Evolutionary conservation across 2,797 vertebrate genomes (phyloP).

Genomic region (Pseudomugil gertrudae): DNA sequence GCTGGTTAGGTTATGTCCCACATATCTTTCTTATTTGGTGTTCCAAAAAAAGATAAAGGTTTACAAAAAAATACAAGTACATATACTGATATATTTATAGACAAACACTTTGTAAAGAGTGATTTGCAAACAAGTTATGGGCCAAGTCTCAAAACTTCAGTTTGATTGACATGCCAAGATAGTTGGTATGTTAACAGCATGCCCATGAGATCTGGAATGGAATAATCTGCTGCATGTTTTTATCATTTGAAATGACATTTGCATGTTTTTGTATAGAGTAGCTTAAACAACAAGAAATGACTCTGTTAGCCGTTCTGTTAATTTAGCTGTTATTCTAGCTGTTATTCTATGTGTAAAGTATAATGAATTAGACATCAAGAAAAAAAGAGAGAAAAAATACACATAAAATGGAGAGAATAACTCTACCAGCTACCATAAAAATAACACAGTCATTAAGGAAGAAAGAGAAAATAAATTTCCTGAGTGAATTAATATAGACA

Average conservation of each 20-base stretch:
- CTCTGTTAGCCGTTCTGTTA: background rate
- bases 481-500: conserved; percentile 54
- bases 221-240: background rate
- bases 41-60: too few relatives aligned
- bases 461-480: conserved; percentile 47
- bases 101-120: too few relatives aligned
- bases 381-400: background rate
- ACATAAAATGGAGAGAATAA: conserved; percentile 20
- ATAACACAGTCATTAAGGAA: conserved; percentile 46
- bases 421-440: conserved; percentile 42
- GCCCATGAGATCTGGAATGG: too few relatives aligned
- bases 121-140: too few relatives aligned
- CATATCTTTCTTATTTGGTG: too few relatives aligned
- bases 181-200: too few relatives aligned
- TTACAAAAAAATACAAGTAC: too few relatives aligned
- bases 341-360: background rate
- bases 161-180: too few relatives aligned
- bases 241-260: background rate
- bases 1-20: too few relatives aligned
- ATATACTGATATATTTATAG: too few relatives aligned
- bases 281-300: background rate
- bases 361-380: background rate
- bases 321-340: background rate
- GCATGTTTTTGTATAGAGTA: background rate
- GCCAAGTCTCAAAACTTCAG: too few relatives aligned